Percentiles rank a stretch among this genome's conserved stretches.
phyloP scores from a whole-genome alignment of 37 sponge, comb jelly and placozoan genomes.

The Beroe ovata region DNA sequence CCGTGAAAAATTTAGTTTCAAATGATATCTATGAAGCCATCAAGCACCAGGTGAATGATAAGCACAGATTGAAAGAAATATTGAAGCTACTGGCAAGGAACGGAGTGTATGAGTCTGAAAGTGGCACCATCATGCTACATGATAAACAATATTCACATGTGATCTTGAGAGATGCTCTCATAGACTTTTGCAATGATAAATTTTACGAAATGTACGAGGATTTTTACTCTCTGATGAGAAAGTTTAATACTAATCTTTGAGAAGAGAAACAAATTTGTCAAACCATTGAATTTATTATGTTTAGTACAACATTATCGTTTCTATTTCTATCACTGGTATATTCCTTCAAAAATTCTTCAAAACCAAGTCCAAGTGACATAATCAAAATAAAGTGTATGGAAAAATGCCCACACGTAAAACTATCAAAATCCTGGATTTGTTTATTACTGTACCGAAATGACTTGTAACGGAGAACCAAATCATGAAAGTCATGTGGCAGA shows the following conservation, averaged over 20 bases:
- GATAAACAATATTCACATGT: neutral
- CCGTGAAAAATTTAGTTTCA: neutral
- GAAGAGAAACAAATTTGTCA: neutral
- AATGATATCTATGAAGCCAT: neutral
- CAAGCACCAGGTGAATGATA: neutral
- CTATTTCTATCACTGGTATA: neutral
- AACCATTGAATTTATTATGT: neutral
- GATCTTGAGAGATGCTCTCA: neutral
- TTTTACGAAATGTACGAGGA: neutral
- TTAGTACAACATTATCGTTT: neutral
- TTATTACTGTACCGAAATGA: neutral
- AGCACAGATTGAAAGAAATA: neutral
- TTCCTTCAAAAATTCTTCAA: neutral
- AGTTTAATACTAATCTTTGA: neutral
- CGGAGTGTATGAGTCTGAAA: neutral
- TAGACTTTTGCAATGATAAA: neutral
- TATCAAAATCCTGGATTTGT: neutral
- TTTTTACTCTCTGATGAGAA: neutral
- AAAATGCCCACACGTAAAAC: neutral
- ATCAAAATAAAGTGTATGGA: constrained; percentile 7
- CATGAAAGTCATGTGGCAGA: neutral
- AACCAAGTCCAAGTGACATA: neutral
- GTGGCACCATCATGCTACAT: neutral
- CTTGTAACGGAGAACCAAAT: neutral
- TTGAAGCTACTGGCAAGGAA: neutral